A percentile compares a stretch with the other conserved stretches of the same genome.
Evolutionary conservation across 2,113 vertebrate genomes (phyloP).

Genomic region (Pomatorhinus ruficollis): DNA sequence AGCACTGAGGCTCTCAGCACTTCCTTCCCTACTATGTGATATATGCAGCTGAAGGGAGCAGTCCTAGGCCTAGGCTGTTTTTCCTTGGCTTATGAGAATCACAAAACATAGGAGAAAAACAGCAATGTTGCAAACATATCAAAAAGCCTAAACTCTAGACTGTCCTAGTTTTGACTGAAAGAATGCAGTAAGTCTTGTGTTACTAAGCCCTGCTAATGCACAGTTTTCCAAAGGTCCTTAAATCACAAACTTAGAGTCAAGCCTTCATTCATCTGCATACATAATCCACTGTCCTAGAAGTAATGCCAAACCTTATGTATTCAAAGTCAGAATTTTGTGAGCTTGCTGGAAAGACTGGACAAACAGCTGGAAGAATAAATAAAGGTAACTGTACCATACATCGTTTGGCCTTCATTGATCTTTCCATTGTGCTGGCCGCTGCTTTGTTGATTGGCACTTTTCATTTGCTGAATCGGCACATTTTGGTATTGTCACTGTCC

Average conservation of each 20-base stretch:
- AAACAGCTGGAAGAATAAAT: slow-evolving; percentile 26
- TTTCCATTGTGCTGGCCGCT: background rate
- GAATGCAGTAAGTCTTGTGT: background rate
- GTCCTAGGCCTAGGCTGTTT: background rate
- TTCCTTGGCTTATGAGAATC: background rate
- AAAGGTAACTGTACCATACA: background rate
- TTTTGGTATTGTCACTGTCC: background rate
- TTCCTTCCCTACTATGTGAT: background rate
- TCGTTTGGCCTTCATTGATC: background rate
- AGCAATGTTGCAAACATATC: background rate
- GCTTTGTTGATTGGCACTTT: background rate
- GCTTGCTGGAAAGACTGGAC: background rate
- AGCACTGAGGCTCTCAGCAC: background rate
- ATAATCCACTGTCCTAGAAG: background rate
- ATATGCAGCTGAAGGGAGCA: background rate
- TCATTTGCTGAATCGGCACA: background rate
- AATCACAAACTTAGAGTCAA: background rate
- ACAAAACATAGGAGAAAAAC: background rate
- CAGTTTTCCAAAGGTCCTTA: background rate
- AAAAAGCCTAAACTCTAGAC: background rate
- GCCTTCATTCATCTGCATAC: background rate
- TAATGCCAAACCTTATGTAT: background rate
- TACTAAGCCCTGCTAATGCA: background rate
- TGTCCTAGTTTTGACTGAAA: background rate
- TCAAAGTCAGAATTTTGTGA: background rate